These are phyloP conservation scores for Thaleichthys pacificus DNA, from an alignment of 2,797 vertebrate species.

Conservation along the genomic window DNA sequence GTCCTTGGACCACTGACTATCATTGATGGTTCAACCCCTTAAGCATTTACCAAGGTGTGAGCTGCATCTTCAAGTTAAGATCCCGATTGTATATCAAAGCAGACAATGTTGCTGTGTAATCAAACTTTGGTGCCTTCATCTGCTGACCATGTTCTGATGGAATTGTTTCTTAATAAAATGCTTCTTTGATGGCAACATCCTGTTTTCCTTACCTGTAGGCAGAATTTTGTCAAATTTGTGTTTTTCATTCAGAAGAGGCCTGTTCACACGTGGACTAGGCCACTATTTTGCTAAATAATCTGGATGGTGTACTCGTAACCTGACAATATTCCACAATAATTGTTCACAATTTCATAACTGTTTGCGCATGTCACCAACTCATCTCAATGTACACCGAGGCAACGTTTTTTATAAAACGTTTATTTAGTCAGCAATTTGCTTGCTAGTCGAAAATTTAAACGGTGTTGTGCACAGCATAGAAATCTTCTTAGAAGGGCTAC, in stretches of 20 bases:
- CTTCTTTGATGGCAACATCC: background rate
- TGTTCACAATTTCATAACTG: too few species aligned
- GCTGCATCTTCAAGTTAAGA: background rate
- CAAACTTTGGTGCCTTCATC: background rate
- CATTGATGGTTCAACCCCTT: conserved; percentile 16
- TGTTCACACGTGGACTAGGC: background rate
- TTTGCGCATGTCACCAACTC: too few species aligned
- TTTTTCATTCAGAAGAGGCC: background rate
- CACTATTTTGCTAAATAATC: too few species aligned
- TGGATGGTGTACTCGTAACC: too few species aligned
- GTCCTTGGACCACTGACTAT: conserved; percentile 64
- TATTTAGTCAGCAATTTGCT: too few species aligned
- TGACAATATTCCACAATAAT: too few species aligned
- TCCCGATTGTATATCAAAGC: background rate
- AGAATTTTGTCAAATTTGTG: background rate
- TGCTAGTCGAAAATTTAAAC: too few species aligned
- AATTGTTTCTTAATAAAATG: background rate
- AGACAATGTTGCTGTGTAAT: background rate
- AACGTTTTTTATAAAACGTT: too few species aligned
- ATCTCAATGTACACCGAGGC: too few species aligned
- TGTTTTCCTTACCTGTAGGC: too few species aligned
- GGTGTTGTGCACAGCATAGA: too few species aligned
- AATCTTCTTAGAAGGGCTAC: too few species aligned
- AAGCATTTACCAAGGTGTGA: background rate
- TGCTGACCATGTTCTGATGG: background rate